Conservation (phyloP, 2,888 invertebrate genomes). For the Adineta ricciae region DNA sequence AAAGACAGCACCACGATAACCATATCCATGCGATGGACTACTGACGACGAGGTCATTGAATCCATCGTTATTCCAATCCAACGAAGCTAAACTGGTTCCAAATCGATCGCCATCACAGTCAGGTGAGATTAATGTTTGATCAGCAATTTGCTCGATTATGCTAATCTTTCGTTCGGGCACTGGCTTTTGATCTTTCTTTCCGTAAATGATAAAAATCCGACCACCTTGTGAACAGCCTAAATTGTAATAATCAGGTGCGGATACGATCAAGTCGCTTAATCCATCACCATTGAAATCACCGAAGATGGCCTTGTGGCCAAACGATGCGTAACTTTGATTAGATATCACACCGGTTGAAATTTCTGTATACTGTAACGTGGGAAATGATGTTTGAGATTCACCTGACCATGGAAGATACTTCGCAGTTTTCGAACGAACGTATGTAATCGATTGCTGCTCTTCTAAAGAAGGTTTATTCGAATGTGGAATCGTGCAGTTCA, state of each 20-base stretch:
- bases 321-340: slow-evolving; percentile 16
- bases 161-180: background rate
- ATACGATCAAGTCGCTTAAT: background rate
- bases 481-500: background rate
- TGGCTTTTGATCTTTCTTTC: background rate
- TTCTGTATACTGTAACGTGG: background rate
- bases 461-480: background rate
- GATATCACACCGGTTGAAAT: background rate
- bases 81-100: background rate
- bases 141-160: slow-evolving; percentile 11
- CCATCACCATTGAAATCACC: slow-evolving; percentile 11
- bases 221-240: slow-evolving; percentile 18
- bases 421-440: background rate
- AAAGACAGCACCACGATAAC: background rate
- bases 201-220: slow-evolving; percentile 3
- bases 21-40: background rate
- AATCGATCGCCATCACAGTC: slow-evolving; percentile 15
- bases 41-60: slow-evolving; percentile 7
- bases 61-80: slow-evolving; percentile 17
- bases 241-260: slow-evolving; percentile 8
- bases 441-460: background rate
- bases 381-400: background rate
- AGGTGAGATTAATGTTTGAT: slow-evolving; percentile 11
- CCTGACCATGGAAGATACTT: background rate
- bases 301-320: background rate